Conservation (phyloP, 2,113 vertebrate genomes). For the Xiphophorus couchianus region DNA sequence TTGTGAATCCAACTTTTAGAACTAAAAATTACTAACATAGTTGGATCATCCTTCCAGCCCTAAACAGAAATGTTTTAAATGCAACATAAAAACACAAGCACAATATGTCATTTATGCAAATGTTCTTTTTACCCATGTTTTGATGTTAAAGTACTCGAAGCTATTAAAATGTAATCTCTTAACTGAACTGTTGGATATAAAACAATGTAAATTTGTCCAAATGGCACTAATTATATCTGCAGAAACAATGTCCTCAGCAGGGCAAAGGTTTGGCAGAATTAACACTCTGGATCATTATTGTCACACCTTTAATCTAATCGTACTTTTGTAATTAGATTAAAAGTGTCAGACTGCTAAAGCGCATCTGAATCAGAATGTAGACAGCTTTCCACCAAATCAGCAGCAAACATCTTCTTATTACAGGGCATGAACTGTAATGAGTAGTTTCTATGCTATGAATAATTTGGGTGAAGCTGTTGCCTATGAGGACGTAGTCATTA, state of each 20-base stretch:
- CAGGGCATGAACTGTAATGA: not conserved
- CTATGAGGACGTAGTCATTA: not conserved
- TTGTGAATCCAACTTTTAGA: too few species aligned
- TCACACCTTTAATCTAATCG: not conserved
- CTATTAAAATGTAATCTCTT: too few species aligned
- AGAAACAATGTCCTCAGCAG: not conserved
- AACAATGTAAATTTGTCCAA: too few species aligned
- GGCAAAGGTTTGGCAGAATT: not conserved
- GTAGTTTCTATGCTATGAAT: conserved; percentile 12
- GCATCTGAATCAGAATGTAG: not conserved
- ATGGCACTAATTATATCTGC: too few species aligned
- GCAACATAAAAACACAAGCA: too few species aligned
- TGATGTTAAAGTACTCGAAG: too few species aligned
- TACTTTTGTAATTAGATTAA: not conserved
- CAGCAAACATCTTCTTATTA: conserved; percentile 14
- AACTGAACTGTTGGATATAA: too few species aligned
- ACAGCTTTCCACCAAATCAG: conserved; percentile 1
- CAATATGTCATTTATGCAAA: too few species aligned
- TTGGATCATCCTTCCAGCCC: too few species aligned
- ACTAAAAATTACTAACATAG: too few species aligned
- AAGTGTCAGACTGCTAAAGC: not conserved
- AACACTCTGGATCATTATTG: not conserved
- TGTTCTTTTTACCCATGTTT: too few species aligned
- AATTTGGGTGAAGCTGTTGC: conserved; percentile 8
- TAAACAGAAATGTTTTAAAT: too few species aligned